Percentiles rank a stretch among this genome's conserved stretches.
These are phyloP conservation scores for Distichodus sexfasciatus DNA, from an alignment of 2,797 vertebrate species.

Conservation along the genomic window DNA sequence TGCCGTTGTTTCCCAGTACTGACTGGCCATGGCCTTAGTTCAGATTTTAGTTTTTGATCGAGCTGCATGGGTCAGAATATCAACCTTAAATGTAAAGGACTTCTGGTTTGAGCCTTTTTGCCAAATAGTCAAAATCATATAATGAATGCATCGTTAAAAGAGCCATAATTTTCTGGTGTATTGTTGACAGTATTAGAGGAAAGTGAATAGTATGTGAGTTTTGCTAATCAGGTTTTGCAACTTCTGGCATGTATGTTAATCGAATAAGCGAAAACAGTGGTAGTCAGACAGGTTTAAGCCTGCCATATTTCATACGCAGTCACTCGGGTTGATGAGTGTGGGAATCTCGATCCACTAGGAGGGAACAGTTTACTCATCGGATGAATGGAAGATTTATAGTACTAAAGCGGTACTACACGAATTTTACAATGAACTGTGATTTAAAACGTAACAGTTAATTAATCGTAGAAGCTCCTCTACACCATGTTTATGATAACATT, in stretches of 20 bases:
- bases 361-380: not conserved
- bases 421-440: not conserved
- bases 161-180: too few relatives aligned
- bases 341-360: not conserved
- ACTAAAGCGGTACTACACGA: not conserved
- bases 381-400: not conserved
- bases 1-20: too few relatives aligned
- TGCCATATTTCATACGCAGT: not conserved
- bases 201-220: not conserved
- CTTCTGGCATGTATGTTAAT: not conserved
- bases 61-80: too few relatives aligned
- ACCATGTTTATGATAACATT: too few relatives aligned
- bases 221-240: not conserved
- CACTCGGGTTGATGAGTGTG: not conserved
- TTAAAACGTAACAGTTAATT: too few relatives aligned
- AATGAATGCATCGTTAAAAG: too few relatives aligned
- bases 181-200: not conserved
- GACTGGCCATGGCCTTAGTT: too few relatives aligned
- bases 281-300: slow-evolving; percentile 2
- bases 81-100: too few relatives aligned
- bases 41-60: too few relatives aligned
- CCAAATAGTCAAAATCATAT: not conserved
- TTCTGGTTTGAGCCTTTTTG: not conserved
- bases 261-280: not conserved
- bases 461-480: too few relatives aligned